Evolutionary conservation across 2,797 vertebrate genomes (phyloP), one percentile per base, ranked within the genome.

Genomic region (Chaetodon trifasciatus): DNA sequence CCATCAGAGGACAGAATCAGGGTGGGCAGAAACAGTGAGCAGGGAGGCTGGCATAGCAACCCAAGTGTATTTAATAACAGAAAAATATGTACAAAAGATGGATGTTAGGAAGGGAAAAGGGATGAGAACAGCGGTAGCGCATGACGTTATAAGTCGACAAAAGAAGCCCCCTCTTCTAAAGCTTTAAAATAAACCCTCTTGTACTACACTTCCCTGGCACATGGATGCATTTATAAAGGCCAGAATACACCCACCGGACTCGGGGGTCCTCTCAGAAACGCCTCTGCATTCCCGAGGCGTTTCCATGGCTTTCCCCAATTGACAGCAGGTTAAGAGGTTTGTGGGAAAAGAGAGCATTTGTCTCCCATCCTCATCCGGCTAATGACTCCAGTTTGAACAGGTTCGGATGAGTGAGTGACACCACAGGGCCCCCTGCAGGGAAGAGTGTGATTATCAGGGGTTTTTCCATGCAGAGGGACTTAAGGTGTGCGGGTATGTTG

Each of bases 321-420:
- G 89, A 93, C 92, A 89, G 83, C 92, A 94, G 94, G 95, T 95
- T 95, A 89, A 94, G 91, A 93, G 92, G 93, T 94, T 95, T 94
- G 93, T 95, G 93, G 94, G 93, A 94, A 95, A 93, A 92, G 82
- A 80, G 90, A 84, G 84, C 67, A 61, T 91, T 94, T 91, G 89
- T 94, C 86, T 92, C 85, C 81, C 84, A 71, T 88, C 86, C 84
- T 87, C 87, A 91, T 90, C 58, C 58, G 42, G 79, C 90, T 93
- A 92, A 94, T 92, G 92, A 93, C 82, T 89, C 80, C 80, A 73
- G 82, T 92, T 89, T 56, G 28, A 93, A 86, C 81, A 85, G 84
- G 83, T 86, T 85, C 35, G 56, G 81, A 78, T 39, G 78, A 74
- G 81, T 58, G 79, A 74, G 73, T 71, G 87, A 87, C 88, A 87